A percentile compares a stretch with the other conserved stretches of the same genome.
phyloP scores from a whole-genome alignment of 2,888 invertebrate genomes.

The Bruchidius siliquastri region DNA sequence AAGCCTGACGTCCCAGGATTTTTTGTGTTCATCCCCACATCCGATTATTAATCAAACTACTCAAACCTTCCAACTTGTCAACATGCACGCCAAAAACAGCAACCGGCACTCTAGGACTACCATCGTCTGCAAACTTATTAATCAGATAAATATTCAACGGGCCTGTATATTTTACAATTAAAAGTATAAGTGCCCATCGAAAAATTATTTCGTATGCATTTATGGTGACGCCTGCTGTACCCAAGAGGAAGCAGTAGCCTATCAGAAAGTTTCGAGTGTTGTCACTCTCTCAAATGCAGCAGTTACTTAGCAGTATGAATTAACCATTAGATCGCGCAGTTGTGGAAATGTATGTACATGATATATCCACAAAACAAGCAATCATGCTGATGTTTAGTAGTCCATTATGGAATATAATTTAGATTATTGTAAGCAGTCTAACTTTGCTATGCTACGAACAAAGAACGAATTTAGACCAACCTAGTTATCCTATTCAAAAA shows the following conservation, averaged over 20 bases:
- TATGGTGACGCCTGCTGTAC: slow-evolving; percentile 1
- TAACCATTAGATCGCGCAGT: not conserved
- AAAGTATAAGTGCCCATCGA: slow-evolving; percentile 5
- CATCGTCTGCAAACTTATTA: not conserved
- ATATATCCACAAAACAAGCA: not conserved
- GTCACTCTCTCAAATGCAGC: not conserved
- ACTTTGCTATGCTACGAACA: too few species aligned
- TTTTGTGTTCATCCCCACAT: too few species aligned
- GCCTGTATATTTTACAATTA: slow-evolving; percentile 1
- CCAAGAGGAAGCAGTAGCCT: not conserved
- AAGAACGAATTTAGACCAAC: too few species aligned
- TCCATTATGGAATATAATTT: not conserved
- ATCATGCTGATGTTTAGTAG: not conserved
- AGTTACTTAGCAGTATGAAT: not conserved
- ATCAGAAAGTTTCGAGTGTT: not conserved
- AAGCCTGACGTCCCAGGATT: too few species aligned
- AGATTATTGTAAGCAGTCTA: too few species aligned
- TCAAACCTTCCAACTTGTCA: not conserved
- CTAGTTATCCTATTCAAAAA: too few species aligned
- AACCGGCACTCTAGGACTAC: not conserved
- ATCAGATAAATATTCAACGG: not conserved
- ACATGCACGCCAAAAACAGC: not conserved
- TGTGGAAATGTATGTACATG: not conserved
- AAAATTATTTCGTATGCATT: slow-evolving; percentile 10
- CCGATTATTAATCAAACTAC: too few species aligned